Percentiles rank a stretch among this genome's conserved stretches.
These are phyloP conservation scores for Naja naja DNA, from an alignment of 2,113 vertebrate species.

Conservation along the genomic window DNA sequence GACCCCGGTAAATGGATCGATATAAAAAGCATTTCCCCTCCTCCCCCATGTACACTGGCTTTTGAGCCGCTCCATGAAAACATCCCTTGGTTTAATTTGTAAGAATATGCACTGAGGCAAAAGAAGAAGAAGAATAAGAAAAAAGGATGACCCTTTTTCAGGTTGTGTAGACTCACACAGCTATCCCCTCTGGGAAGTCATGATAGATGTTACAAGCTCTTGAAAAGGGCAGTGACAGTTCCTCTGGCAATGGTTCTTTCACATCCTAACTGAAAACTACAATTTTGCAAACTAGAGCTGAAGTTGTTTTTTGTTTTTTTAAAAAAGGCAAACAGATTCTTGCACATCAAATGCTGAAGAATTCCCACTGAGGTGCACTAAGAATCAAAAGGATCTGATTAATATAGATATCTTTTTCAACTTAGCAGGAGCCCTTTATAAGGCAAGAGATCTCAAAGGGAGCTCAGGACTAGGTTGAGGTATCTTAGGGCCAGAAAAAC, in stretches of 20 bases:
- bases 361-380: not conserved
- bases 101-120: not conserved
- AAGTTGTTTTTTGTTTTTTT: not conserved
- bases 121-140: not conserved
- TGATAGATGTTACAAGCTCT: not conserved
- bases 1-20: not conserved
- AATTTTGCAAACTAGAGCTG: not conserved
- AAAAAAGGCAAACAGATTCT: not conserved
- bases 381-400: slow-evolving; percentile 1
- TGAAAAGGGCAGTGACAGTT: not conserved
- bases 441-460: not conserved
- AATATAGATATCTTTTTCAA: not conserved
- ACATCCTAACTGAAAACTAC: not conserved
- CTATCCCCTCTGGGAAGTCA: not conserved
- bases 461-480: not conserved
- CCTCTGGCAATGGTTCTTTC: too few species aligned
- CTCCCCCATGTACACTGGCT: not conserved
- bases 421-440: not conserved
- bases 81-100: not conserved
- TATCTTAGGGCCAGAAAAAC: not conserved
- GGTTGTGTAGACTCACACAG: not conserved
- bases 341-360: not conserved
- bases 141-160: not conserved
- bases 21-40: not conserved
- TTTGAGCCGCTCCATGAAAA: not conserved